phyloP scores from a whole-genome alignment of 2,888 invertebrate genomes.

The Pammene aurita region DNA sequence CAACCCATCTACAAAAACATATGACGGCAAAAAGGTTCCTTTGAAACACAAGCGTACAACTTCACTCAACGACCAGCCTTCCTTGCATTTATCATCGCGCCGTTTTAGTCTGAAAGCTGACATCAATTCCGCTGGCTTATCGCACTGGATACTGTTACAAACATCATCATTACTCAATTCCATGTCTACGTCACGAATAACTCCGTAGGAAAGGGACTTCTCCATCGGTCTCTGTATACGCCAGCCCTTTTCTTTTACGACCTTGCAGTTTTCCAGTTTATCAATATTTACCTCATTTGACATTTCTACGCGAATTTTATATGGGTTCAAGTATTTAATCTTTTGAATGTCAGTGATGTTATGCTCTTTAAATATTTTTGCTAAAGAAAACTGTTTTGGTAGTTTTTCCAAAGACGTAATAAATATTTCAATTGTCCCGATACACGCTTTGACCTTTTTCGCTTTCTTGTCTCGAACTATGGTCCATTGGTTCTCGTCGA shows the following conservation, averaged over 20 bases:
- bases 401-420: background rate
- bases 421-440: no score
- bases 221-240: constrained; percentile 29
- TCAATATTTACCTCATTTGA: background rate
- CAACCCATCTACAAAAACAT: no score
- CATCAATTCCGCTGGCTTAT: constrained; percentile 8
- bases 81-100: constrained; percentile 12
- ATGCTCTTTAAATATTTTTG: constrained; percentile 4
- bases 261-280: constrained; percentile 22
- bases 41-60: no score
- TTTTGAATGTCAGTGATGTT: background rate
- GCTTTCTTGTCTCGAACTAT: background rate
- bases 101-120: constrained; percentile 31
- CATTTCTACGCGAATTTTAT: constrained; percentile 21
- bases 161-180: constrained; percentile 38
- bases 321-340: constrained; percentile 31
- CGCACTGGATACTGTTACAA: constrained; percentile 12
- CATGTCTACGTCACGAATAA: constrained; percentile 33
- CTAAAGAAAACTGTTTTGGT: constrained; percentile 2
- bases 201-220: constrained; percentile 27
- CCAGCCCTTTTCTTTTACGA: constrained; percentile 21
- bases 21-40: no score
- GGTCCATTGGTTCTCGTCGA: no score
- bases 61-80: no score
- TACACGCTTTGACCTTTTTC: no score